Conservation (phyloP, 2,888 invertebrate genomes). For the Disparrhopalites patrizii region DNA sequence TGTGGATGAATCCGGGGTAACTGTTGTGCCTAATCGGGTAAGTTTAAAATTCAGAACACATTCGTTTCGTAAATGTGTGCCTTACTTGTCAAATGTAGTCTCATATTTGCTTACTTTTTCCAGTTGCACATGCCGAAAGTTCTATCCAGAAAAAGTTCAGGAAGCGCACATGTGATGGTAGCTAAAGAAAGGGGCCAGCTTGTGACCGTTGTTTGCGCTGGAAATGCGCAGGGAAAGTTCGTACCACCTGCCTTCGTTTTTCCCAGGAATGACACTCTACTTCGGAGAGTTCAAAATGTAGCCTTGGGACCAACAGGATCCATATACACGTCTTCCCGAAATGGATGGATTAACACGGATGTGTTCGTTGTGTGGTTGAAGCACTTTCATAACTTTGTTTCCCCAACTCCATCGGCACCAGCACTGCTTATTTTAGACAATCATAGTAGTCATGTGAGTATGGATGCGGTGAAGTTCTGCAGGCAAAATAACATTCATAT, state of each 20-base stretch:
- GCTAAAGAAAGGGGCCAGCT: not conserved
- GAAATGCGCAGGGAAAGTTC: not conserved
- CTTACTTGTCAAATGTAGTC: too few relatives aligned
- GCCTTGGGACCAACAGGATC: not conserved
- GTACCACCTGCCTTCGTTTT: conserved; percentile 7
- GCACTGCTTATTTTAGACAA: conserved; percentile 19
- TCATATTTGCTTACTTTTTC: not conserved
- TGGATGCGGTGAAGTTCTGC: conserved; percentile 3
- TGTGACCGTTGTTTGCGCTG: not conserved
- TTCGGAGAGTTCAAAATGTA: not conserved
- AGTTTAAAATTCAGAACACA: too few relatives aligned
- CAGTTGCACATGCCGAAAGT: conserved; percentile 32
- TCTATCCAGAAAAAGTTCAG: conserved; percentile 41
- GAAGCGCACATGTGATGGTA: conserved; percentile 48
- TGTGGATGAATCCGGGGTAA: conserved; percentile 47
- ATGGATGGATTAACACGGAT: conserved; percentile 13
- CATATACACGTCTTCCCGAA: not conserved
- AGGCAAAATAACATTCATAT: conserved; percentile 1
- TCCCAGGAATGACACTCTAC: not conserved
- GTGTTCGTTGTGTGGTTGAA: conserved; percentile 12
- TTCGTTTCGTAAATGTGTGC: too few relatives aligned
- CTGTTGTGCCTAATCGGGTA: conserved; percentile 45
- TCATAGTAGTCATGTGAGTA: conserved; percentile 2
- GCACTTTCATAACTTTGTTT: not conserved
- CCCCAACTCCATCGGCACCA: conserved; percentile 9